Evolutionary conservation across 2,113 vertebrate species (phyloP).

Genomic region (Arvicanthis niloticus): DNA sequence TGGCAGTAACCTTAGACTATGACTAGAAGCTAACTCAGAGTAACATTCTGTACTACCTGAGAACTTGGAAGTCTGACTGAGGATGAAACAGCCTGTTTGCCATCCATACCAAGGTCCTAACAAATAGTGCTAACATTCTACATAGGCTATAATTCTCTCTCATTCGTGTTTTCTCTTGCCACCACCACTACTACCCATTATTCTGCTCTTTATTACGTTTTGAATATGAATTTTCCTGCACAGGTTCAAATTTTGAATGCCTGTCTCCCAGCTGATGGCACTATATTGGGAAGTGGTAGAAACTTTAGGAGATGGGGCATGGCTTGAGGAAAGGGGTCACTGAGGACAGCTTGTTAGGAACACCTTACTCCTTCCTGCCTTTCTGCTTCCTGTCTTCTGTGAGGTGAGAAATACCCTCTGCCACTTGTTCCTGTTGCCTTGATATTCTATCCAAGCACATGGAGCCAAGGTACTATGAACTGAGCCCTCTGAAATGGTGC

Average conservation of each 20-base stretch:
- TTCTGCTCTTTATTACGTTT: background rate
- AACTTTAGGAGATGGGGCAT: background rate
- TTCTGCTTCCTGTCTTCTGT: background rate
- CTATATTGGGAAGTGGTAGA: background rate
- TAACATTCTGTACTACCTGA: background rate
- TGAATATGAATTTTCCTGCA: background rate
- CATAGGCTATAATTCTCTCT: background rate
- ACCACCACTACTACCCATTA: background rate
- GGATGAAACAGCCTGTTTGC: background rate
- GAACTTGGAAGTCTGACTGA: background rate
- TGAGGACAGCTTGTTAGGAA: background rate
- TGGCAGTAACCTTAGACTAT: conserved; percentile 47
- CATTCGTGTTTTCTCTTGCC: background rate
- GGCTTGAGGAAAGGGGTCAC: background rate
- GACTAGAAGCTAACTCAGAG: conserved; percentile 9
- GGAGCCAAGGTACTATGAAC: background rate
- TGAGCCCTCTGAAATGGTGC: background rate
- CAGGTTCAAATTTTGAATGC: background rate
- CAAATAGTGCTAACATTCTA: background rate
- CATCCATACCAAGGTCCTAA: background rate
- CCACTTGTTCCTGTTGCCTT: background rate
- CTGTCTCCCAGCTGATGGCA: background rate
- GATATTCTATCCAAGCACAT: background rate
- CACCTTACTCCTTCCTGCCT: background rate
- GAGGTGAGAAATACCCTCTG: background rate